Percentiles rank a stretch among this genome's conserved stretches.
Evolutionary conservation across 2,797 vertebrate genomes (phyloP).

Genomic region (Passerculus sandwichensis): DNA sequence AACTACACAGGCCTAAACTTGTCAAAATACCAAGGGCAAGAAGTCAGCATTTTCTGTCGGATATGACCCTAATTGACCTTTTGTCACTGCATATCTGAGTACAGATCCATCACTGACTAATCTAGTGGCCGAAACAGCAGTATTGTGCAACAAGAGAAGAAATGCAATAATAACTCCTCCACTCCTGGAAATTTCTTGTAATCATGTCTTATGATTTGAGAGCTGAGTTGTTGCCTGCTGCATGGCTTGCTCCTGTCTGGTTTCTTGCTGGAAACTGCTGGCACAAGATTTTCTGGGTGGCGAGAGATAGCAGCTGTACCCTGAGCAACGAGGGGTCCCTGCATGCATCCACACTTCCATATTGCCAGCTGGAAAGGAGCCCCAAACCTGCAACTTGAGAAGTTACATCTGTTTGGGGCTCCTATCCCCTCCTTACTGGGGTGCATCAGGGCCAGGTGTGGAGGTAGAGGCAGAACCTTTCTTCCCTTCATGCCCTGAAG

Average conservation of each 20-base stretch:
- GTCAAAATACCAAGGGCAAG: background rate
- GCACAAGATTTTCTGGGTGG: background rate
- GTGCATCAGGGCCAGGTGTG: background rate
- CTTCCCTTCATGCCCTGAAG: fast-evolving
- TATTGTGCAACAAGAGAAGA: background rate
- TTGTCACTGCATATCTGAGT: background rate
- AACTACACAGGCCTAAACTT: background rate
- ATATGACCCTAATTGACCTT: background rate
- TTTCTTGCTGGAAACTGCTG: background rate
- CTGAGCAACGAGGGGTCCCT: background rate
- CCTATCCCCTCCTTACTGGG: background rate
- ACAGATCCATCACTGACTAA: background rate
- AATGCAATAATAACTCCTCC: background rate
- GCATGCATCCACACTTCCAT: fast-evolving
- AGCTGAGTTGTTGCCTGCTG: background rate
- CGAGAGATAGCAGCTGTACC: background rate
- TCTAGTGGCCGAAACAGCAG: background rate
- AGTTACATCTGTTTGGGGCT: background rate
- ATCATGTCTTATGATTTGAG: background rate
- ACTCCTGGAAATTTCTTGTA: background rate
- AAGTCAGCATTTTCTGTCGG: background rate
- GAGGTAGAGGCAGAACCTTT: fast-evolving
- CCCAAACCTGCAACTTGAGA: background rate
- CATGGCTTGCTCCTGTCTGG: background rate
- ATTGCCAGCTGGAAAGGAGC: background rate